These are phyloP conservation scores for Myodes glareolus DNA, from an alignment of 2,113 vertebrate species.

Conservation along the genomic window DNA sequence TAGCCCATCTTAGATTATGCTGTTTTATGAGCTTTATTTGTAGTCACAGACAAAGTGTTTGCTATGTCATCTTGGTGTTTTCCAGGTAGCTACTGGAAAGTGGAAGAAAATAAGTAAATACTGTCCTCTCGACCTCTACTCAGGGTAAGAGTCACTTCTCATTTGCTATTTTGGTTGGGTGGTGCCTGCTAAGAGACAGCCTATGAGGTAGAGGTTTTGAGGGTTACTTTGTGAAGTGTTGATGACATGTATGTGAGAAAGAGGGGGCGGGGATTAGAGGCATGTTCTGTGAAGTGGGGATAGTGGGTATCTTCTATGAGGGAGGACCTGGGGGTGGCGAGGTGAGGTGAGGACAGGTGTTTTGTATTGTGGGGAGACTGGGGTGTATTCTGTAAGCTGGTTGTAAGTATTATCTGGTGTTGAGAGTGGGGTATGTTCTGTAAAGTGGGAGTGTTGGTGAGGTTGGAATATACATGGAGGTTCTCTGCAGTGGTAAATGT, in stretches of 20 bases:
- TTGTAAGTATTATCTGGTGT: not conserved
- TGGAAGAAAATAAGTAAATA: constrained; percentile 97
- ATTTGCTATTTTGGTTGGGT: not conserved
- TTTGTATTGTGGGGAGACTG: not conserved
- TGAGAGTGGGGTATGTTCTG: not conserved
- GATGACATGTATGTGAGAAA: not conserved
- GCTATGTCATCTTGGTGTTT: constrained; percentile 49
- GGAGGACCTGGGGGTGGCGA: not conserved
- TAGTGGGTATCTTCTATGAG: not conserved
- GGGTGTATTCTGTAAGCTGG: not conserved
- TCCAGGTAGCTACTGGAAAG: constrained; percentile 94
- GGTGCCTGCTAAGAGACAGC: not conserved
- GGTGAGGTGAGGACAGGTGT: not conserved
- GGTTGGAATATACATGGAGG: not conserved
- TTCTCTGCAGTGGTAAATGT: not conserved
- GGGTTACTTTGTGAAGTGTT: not conserved
- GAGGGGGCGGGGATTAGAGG: not conserved
- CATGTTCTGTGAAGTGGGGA: not conserved
- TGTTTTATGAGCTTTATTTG: not conserved
- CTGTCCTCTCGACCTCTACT: constrained; percentile 98
- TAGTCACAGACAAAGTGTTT: not conserved
- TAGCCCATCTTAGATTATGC: not conserved
- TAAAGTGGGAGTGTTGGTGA: not conserved
- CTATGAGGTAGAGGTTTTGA: not conserved
- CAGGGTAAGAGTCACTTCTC: constrained; percentile 90